Conservation (phyloP, 2,797 vertebrate species). For the Gymnopithys bicolor region DNA sequence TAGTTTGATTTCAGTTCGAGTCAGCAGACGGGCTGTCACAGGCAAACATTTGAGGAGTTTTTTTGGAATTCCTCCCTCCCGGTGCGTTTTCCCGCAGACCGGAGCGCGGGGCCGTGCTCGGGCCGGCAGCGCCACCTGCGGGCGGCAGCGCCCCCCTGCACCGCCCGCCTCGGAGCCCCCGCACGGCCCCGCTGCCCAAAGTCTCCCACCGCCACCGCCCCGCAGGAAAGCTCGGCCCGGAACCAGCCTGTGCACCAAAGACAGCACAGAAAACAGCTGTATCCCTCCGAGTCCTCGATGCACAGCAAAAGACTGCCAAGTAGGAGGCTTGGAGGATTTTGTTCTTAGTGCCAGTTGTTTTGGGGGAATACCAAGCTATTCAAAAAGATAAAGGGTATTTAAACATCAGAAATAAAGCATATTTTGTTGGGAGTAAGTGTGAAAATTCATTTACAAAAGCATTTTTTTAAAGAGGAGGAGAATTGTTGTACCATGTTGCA, state of each 20-base stretch:
- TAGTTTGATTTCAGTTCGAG: background rate
- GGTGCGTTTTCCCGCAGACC: background rate
- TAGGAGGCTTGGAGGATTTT: background rate
- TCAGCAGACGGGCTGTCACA: background rate
- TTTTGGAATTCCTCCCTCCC: background rate
- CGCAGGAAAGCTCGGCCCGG: background rate
- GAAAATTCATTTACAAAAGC: background rate
- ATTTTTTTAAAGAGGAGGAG: background rate
- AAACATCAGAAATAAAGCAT: background rate
- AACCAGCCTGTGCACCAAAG: background rate
- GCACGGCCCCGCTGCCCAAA: background rate
- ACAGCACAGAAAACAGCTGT: background rate
- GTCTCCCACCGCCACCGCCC: background rate
- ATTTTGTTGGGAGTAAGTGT: background rate
- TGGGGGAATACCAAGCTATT: background rate
- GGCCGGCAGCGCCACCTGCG: background rate
- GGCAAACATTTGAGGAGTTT: background rate
- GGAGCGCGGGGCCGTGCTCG: background rate
- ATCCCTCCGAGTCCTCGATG: fast-evolving
- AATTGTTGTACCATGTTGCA: background rate
- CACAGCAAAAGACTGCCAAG: background rate
- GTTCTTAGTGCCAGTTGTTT: background rate
- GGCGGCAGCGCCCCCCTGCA: background rate
- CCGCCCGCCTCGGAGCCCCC: background rate
- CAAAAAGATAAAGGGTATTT: background rate